Conservation (phyloP, 2,797 vertebrate species). For the Rhodeus uyekii region DNA sequence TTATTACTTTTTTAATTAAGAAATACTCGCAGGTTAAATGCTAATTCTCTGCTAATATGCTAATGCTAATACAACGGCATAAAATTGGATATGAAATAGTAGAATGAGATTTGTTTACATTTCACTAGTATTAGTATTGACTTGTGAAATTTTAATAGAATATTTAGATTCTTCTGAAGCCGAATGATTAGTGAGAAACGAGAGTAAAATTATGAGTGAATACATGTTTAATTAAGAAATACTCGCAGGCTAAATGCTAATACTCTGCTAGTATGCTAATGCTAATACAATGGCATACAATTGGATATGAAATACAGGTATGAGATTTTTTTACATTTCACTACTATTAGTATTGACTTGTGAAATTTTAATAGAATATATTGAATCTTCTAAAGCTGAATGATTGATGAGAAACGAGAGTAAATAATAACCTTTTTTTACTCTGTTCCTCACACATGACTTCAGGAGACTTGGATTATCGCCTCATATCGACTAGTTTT, state of each 20-base stretch:
- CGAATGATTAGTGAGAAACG: too few species aligned
- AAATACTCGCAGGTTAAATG: too few species aligned
- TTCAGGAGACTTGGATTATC: not conserved
- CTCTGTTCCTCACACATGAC: not conserved
- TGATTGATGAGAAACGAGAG: not conserved
- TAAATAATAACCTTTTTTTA: not conserved
- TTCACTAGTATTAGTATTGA: too few species aligned
- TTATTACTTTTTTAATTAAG: too few species aligned
- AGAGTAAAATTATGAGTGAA: too few species aligned
- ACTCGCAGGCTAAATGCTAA: not conserved
- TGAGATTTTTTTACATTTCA: not conserved
- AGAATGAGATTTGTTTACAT: too few species aligned
- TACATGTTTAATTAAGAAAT: not conserved
- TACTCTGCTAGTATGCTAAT: not conserved
- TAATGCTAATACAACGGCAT: too few species aligned
- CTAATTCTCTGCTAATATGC: too few species aligned
- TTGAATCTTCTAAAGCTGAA: not conserved
- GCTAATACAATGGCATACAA: not conserved
- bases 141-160: too few species aligned
- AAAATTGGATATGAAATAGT: too few species aligned
- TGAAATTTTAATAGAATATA: not conserved
- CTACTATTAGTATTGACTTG: not conserved
- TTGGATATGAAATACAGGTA: not conserved
- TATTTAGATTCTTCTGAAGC: too few species aligned
- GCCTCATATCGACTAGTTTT: not conserved